Percentiles rank a stretch among this genome's conserved stretches.
phyloP scores from a whole-genome alignment of 2,113 vertebrate species.

The Microtus richardsoni region DNA sequence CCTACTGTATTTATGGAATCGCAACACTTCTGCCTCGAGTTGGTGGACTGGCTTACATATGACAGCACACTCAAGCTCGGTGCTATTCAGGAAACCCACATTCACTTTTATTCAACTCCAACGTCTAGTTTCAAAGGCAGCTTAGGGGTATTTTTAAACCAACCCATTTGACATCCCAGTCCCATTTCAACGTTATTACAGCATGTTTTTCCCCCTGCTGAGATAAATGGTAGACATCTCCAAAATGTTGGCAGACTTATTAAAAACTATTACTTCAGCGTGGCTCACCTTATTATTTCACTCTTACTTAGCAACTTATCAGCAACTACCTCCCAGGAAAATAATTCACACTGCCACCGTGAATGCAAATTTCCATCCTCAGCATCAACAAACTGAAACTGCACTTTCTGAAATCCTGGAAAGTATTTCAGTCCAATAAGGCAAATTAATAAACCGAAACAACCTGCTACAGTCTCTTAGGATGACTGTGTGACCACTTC shows the following conservation, averaged over 20 bases:
- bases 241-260: conserved; percentile 34
- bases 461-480: conserved; percentile 41
- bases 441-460: conserved; percentile 49
- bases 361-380: conserved; percentile 70
- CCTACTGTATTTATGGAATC: conserved; percentile 88
- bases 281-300: neutral
- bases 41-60: conserved; percentile 80
- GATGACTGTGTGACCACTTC: conserved; percentile 58
- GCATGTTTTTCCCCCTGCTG: conserved; percentile 46
- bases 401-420: conserved; percentile 76
- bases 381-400: conserved; percentile 61
- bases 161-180: conserved; percentile 68
- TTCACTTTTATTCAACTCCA: conserved; percentile 75
- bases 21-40: conserved; percentile 87
- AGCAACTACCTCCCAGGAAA: neutral
- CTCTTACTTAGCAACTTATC: conserved; percentile 43
- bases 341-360: conserved; percentile 44
- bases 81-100: conserved; percentile 78
- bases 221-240: conserved; percentile 41
- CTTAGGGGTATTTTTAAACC: conserved; percentile 70
- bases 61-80: conserved; percentile 82
- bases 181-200: conserved; percentile 56
- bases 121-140: conserved; percentile 68
- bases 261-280: conserved; percentile 38
- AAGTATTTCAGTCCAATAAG: conserved; percentile 64